Evolutionary conservation across 2,113 vertebrate genomes (phyloP).

Genomic region (Phrynosoma platyrhinos): DNA sequence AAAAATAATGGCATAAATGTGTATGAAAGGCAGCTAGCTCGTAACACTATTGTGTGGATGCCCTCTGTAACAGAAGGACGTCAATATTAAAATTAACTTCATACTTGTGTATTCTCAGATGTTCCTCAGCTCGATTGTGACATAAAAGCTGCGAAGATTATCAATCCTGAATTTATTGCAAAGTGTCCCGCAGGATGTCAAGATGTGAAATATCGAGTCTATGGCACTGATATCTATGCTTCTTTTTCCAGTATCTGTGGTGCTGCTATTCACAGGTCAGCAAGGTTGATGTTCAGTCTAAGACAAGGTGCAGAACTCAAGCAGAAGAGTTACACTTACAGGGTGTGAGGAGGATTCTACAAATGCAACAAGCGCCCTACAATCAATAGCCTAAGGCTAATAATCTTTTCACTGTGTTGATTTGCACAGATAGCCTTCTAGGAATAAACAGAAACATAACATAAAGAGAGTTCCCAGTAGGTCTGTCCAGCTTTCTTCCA

Average conservation of each 20-base stretch:
- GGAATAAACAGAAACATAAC: neutral
- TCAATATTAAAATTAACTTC: constrained; percentile 51
- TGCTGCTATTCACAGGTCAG: constrained; percentile 95
- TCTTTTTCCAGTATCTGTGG: constrained; percentile 97
- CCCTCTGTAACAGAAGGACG: neutral
- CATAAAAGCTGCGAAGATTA: constrained; percentile 92
- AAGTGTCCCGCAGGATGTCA: constrained; percentile 92
- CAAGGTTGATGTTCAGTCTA: neutral
- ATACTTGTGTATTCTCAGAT: constrained; percentile 77
- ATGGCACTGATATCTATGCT: constrained; percentile 91
- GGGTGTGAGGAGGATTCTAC: neutral
- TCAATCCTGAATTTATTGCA: constrained; percentile 91
- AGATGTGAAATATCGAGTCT: constrained; percentile 89
- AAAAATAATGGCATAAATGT: no score
- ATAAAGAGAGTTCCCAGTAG: neutral
- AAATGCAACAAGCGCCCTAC: neutral
- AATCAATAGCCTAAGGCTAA: neutral
- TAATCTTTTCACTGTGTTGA: neutral
- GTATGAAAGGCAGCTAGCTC: no score
- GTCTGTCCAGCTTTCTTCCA: neutral
- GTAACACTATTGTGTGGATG: no score
- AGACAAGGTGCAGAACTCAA: neutral
- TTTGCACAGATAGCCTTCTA: neutral
- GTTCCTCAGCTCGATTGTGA: constrained; percentile 92
- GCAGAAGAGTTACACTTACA: neutral